Evolutionary conservation across 2,113 vertebrate genomes (phyloP).

Genomic region (Chlorodrepanis virens): DNA sequence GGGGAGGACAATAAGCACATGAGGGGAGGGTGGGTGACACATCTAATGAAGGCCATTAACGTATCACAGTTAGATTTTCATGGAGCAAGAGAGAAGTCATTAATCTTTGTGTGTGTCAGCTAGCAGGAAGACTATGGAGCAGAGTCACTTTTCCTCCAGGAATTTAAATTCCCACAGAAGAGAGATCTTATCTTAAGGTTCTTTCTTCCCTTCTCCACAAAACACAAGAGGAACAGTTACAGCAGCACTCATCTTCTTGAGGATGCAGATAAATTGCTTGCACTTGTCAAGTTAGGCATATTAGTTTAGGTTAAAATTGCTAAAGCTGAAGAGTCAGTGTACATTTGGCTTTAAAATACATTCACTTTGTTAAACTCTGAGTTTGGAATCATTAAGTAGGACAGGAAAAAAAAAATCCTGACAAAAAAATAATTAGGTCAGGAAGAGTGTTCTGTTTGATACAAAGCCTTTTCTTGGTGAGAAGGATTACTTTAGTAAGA

Average conservation of each 20-base stretch:
- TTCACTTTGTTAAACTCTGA: not conserved
- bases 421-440: not conserved
- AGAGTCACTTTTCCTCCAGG: not conserved
- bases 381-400: not conserved
- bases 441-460: not conserved
- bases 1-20: not conserved
- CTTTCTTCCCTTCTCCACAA: not conserved
- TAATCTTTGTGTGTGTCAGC: not conserved
- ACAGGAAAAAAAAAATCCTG: not conserved
- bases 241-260: not conserved
- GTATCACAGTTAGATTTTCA: not conserved
- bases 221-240: rapidly evolving
- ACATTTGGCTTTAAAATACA: rapidly evolving
- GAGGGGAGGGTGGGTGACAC: not conserved
- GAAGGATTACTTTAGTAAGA: not conserved
- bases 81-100: not conserved
- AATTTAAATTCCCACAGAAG: not conserved
- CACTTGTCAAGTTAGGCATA: not conserved
- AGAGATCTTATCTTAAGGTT: not conserved
- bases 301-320: not conserved
- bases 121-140: not conserved
- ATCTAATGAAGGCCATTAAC: constrained; percentile 25
- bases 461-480: not conserved
- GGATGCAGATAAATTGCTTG: not conserved
- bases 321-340: not conserved